Base-by-base conservation (phyloP, 2,113 vertebrate species). In the Phaethon lepturus region DNA sequence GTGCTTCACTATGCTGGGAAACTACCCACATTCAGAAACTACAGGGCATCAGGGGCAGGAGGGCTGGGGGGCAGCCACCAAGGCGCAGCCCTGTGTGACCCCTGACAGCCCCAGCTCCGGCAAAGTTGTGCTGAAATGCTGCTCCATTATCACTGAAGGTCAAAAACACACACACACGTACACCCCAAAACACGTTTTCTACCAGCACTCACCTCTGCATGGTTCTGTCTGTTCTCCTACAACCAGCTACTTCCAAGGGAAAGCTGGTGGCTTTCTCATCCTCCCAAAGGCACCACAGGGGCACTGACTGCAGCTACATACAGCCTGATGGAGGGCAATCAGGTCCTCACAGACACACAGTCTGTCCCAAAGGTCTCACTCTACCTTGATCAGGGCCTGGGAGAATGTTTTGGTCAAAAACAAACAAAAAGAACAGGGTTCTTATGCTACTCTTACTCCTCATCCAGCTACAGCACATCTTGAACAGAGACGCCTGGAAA, bases 401-500 rank as follows among this genome's bases (percentile, higher is more conserved):
- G 8, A 77, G 19, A 8, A 31, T 55, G 45, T 24, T 55, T 77
- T 29, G 55, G 31, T 31, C 22, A 77, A 74, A 77, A 44, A 7
- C 10, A 42, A 78, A 47, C 14, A 10, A 49, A 47, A 68, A 66
- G 44, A 66, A 47, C 24, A 26, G 7, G 10, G 17, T 42, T 73
- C 25, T 44, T 69, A 13, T 58, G 45, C 28, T 75, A 33, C 52
- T 68, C 26, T 47, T 24, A 63, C 12, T 84, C 53, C 25, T 82
- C 4, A 2, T 52, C 58, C 19, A 82, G 35, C 71, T 86, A 72
- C 23, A 83, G 50, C 8, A 71, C 52, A 63, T 35, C 67, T 75
- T n/a, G 67, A 81, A 88, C 11, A 66, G 45, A 83, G 82, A 94
- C 47, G 44, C 60, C 72, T 74, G 63, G 67, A 77, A 95, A 86